Evolutionary conservation across 1,140 invertebrate species (phyloP).

Genomic region (Pogonognathellus flavescens): DNA sequence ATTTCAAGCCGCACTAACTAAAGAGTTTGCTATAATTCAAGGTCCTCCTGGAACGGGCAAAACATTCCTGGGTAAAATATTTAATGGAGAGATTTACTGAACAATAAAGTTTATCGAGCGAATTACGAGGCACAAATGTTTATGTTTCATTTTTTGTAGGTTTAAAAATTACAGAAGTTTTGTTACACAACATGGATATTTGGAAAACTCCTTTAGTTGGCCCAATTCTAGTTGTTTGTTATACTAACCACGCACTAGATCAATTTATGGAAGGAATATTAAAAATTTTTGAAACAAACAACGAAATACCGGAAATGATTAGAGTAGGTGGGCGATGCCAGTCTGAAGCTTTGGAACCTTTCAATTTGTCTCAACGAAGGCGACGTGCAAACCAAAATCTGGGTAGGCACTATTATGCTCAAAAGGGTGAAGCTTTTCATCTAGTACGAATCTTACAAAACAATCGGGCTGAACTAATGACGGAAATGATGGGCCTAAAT

Average conservation of each 20-base stretch:
- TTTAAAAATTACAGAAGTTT: conserved; percentile 63
- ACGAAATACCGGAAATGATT: conserved; percentile 41
- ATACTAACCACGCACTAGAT: conserved; percentile 90
- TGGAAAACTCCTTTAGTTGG: conserved; percentile 53
- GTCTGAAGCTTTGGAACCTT: conserved; percentile 44
- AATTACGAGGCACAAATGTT: background rate
- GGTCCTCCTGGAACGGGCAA: conserved; percentile 76
- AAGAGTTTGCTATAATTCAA: conserved; percentile 79
- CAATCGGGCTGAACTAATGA: conserved; percentile 30
- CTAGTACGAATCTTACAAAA: conserved; percentile 26
- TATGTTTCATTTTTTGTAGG: conserved; percentile 50
- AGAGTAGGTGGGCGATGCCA: conserved; percentile 58
- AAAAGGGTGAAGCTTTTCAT: conserved; percentile 4
- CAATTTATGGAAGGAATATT: conserved; percentile 86
- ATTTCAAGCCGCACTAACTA: conserved; percentile 74
- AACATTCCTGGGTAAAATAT: conserved; percentile 69
- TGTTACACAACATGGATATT: conserved; percentile 59
- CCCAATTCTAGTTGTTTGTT: conserved; percentile 85
- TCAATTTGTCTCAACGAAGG: conserved; percentile 33
- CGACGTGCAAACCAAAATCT: background rate
- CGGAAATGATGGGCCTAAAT: conserved; percentile 51
- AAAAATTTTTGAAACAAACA: conserved; percentile 67
- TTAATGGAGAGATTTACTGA: too few species aligned
- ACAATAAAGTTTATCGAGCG: background rate
- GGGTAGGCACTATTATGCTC: background rate